Evolutionary conservation across 2,797 vertebrate species (phyloP), one percentile per base, ranked within the genome.

Genomic region (Discoglossus pictus): DNA sequence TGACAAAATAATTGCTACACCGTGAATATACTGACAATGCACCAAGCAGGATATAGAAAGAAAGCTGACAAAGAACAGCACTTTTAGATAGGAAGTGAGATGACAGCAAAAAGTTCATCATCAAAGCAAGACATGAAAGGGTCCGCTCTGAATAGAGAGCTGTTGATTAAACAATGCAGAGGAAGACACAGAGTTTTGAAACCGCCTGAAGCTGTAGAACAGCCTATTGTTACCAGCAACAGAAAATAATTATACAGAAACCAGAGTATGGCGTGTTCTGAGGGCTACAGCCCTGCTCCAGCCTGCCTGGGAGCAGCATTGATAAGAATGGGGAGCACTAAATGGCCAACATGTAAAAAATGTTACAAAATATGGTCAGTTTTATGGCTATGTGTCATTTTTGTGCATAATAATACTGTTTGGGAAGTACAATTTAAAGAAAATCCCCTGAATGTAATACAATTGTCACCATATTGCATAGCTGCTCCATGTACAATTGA

Each of bases 161-260:
- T 75, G 50, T 55, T 74, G 60, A 81, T 68, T 68, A 73, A 76
- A 71, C 66, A 78, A n/a, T 42, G 68, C 67, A 73, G 63, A 71
- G 68, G 58, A 64, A 53, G 51, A 54, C 50, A 51, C 18, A 42
- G 46, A 52, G 64, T 60, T 80, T 70, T 74, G 65, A 55, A 46
- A 69, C 56, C 73, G 68, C 75, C 72, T 73, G 72, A 61, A 75
- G 72, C 52, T 46, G 70, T 58, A 43, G 16, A 48, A 53, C 61
- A 0, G 64, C 60, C 46, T n/a, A 38, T 21, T 43, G 74, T 74
- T 76, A 74, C 74, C 76, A 76, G 73, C 72, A 75, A 82, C 84
- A 79, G 85, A 83, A 83, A 83, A 58, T 78, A 77, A 61, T 83
- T 80, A 83, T 24, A 61, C 51, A 18, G 35, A 36, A 10, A 20